Evolutionary conservation across 1,140 invertebrate genomes (phyloP).

Genomic region (Cylas formicarius): DNA sequence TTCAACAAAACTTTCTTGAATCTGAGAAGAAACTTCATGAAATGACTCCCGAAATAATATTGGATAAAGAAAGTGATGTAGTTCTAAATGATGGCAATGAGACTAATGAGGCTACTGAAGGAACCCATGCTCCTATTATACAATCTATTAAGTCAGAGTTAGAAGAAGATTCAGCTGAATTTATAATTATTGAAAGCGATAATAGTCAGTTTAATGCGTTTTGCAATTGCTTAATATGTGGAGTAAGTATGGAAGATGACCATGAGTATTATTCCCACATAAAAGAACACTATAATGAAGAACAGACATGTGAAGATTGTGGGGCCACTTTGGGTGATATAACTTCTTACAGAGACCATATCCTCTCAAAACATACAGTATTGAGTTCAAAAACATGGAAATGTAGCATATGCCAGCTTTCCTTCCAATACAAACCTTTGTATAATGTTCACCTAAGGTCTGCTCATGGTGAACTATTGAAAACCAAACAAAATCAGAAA

Average conservation of each 20-base stretch:
- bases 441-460: conserved; percentile 13
- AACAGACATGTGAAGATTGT: conserved; percentile 12
- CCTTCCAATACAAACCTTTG: conserved; percentile 12
- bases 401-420: conserved; percentile 12
- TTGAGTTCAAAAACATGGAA: conserved; percentile 1
- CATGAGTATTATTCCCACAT: conserved; percentile 9
- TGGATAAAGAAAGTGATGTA: conserved; percentile 1
- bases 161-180: conserved; percentile 14
- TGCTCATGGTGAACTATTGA: no score
- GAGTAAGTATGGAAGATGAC: conserved; percentile 12
- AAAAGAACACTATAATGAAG: conserved; percentile 16
- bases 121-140: conserved; percentile 11
- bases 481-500: no score
- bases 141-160: no score
- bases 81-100: conserved; percentile 7
- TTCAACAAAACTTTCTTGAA: conserved; percentile 15
- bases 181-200: not conserved
- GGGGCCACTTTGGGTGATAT: conserved; percentile 9
- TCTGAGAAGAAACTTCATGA: conserved; percentile 11
- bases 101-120: conserved; percentile 2
- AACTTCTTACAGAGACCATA: conserved; percentile 10
- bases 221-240: conserved; percentile 12
- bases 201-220: no score
- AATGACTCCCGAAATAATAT: not conserved
- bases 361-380: conserved; percentile 12